Evolutionary conservation across 2,888 invertebrate species (phyloP), one percentile per base, ranked within the genome.

Genomic region (Rugalucina vietnamica): DNA sequence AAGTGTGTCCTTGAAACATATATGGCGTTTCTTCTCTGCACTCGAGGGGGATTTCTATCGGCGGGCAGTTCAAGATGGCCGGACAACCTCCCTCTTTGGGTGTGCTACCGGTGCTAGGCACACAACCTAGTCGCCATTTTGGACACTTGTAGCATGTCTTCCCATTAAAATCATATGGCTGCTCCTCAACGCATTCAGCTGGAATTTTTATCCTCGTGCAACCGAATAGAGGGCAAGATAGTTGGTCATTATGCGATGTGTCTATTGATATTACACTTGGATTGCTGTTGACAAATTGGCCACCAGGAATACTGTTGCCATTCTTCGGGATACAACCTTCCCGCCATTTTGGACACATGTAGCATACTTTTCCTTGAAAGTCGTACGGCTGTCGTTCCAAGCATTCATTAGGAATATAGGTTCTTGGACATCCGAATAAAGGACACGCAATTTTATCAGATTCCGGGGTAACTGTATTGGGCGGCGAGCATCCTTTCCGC

Each of bases 331-430:
- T 60, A 76, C 87, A 87, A 1, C 84, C 84, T 73, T 80, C 79
- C 21, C 81, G 36, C 84, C 82, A 82, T 65, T 78, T 75, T 36
- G 87, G 87, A 57, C 87, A 87, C 69, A 50, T 76, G 43, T 78
- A 82, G 36, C 87, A 87, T 14, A 79, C 79, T 69, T 73, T 75
- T 4, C 81, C 84, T 29, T 76, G 76, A 24, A 79, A 76, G 24
- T 82, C 49, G 37, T 72, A 87, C 4, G 87, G 54, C 27, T 60
- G 50, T 29, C 78, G 73, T 24, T 82, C 81, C 5, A 39, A 50
- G 39, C 87, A 87, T 49, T 87, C 87, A 34, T 29, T 21, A 69
- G 84, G 84, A 14, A 87, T 87, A 27, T 54, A 60, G 12, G 82
- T 82, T 36, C 57, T 57, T 0, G 82, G 70, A 57, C 87, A 87